Conservation (phyloP, 2,888 invertebrate species). For the Macaria liturata region DNA sequence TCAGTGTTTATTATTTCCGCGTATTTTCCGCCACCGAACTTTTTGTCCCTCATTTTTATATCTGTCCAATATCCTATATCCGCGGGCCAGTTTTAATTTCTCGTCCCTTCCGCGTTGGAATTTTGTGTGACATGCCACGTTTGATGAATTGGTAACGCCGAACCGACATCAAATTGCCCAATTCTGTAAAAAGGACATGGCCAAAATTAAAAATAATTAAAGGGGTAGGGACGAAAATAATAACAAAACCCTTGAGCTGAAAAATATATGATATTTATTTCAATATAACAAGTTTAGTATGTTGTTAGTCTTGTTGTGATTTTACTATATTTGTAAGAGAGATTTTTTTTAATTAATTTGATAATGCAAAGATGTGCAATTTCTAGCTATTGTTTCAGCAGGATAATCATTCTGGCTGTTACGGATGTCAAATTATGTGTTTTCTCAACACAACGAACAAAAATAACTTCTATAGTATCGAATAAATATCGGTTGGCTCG, state of each 20-base stretch:
- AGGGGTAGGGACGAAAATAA: slow-evolving; percentile 6
- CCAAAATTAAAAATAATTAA: slow-evolving; percentile 15
- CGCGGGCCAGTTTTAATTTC: slow-evolving; percentile 21
- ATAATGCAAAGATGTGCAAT: too few relatives aligned
- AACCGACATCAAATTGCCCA: slow-evolving; percentile 16
- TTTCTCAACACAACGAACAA: too few relatives aligned
- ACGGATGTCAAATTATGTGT: too few relatives aligned
- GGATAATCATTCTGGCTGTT: too few relatives aligned
- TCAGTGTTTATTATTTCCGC: not conserved
- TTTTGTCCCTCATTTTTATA: slow-evolving; percentile 6
- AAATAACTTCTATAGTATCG: too few relatives aligned
- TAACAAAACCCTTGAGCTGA: not conserved
- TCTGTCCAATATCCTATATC: slow-evolving; percentile 9
- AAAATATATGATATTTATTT: too few relatives aligned
- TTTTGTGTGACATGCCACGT: slow-evolving; percentile 27
- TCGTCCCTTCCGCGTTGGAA: slow-evolving; percentile 28
- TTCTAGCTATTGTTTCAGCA: too few relatives aligned
- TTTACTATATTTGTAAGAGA: too few relatives aligned
- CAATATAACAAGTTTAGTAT: too few relatives aligned
- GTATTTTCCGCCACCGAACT: slow-evolving; percentile 1
- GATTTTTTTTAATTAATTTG: too few relatives aligned
- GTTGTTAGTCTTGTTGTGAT: too few relatives aligned
- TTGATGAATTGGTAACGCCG: slow-evolving; percentile 28
- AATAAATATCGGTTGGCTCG: too few relatives aligned
- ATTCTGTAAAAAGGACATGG: slow-evolving; percentile 10